A percentile compares a stretch with the other conserved stretches of the same genome.
These are phyloP conservation scores for Tenodera sinensis DNA, from an alignment of 2,888 invertebrate species.

Conservation along the genomic window DNA sequence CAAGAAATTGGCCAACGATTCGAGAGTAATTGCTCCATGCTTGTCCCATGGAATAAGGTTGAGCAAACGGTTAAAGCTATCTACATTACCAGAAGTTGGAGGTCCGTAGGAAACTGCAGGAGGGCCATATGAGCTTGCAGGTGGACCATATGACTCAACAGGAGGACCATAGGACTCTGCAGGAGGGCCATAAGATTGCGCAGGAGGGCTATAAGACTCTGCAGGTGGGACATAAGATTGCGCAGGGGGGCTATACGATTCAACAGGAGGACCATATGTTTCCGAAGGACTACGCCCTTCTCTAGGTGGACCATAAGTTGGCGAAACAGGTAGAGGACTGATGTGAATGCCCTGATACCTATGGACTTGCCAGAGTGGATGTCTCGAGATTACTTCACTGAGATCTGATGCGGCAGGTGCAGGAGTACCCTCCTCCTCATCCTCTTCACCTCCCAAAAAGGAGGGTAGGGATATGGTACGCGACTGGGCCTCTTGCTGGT, in stretches of 20 bases:
- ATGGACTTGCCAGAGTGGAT: slow-evolving; percentile 38
- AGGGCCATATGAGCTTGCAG: slow-evolving; percentile 11
- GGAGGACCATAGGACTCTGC: neutral
- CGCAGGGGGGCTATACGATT: neutral
- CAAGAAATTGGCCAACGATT: neutral
- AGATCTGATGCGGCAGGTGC: neutral
- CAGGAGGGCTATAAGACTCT: neutral
- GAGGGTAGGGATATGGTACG: neutral
- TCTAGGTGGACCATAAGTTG: neutral
- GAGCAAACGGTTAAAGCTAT: neutral
- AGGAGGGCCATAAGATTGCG: neutral
- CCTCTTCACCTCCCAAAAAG: neutral
- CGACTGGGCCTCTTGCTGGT: neutral
- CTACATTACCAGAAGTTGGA: neutral
- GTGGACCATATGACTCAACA: neutral
- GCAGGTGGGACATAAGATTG: neutral
- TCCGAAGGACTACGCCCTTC: neutral
- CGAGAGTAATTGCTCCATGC: neutral
- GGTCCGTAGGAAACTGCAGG: slow-evolving; percentile 10
- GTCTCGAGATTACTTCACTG: slow-evolving; percentile 20
- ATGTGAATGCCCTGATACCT: slow-evolving; percentile 40
- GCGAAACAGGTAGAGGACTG: slow-evolving; percentile 37
- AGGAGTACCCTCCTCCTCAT: neutral
- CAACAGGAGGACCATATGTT: slow-evolving; percentile 2
- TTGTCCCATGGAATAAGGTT: neutral